Percentiles rank a stretch among this genome's conserved stretches.
Evolutionary conservation across 2,888 invertebrate genomes (phyloP).

Genomic region (Thyatira batis): DNA sequence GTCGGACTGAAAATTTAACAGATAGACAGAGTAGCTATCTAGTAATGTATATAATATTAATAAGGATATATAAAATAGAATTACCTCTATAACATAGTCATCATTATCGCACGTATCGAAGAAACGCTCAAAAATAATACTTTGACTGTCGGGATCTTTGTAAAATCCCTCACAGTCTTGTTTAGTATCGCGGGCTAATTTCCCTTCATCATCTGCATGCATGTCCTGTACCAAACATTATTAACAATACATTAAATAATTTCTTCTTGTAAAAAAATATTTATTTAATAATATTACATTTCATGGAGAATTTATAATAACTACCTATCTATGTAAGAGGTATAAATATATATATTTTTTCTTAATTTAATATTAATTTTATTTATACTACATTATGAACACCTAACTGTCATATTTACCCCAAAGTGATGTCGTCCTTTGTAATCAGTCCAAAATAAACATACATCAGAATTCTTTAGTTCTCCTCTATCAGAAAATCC

Average conservation of each 20-base stretch:
- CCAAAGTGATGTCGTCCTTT: constrained; percentile 79
- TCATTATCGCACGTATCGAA: constrained; percentile 95
- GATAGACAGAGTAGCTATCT: too few relatives aligned
- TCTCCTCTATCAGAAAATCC: constrained; percentile 94
- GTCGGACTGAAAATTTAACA: too few relatives aligned
- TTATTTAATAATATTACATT: too few relatives aligned
- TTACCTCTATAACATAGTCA: constrained; percentile 90
- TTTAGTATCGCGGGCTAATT: constrained; percentile 84
- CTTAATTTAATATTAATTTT: too few relatives aligned
- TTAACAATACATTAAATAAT: too few relatives aligned
- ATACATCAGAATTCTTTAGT: constrained; percentile 88
- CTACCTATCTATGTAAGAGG: too few relatives aligned
- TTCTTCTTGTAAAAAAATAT: too few relatives aligned
- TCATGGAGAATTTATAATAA: too few relatives aligned
- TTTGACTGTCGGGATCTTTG: constrained; percentile 82
- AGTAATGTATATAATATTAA: too few relatives aligned
- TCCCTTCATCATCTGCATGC: constrained; percentile 85
- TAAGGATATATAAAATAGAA: background rate
- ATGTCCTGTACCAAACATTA: too few relatives aligned
- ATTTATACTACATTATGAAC: too few relatives aligned
- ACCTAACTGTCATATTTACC: constrained; percentile 42
- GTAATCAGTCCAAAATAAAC: constrained; percentile 90
- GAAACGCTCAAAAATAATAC: constrained; percentile 88
- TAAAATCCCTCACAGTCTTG: constrained; percentile 88
- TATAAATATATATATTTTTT: too few relatives aligned